phyloP scores from a whole-genome alignment of 2,797 vertebrate species.

The Dermochelys coriacea region DNA sequence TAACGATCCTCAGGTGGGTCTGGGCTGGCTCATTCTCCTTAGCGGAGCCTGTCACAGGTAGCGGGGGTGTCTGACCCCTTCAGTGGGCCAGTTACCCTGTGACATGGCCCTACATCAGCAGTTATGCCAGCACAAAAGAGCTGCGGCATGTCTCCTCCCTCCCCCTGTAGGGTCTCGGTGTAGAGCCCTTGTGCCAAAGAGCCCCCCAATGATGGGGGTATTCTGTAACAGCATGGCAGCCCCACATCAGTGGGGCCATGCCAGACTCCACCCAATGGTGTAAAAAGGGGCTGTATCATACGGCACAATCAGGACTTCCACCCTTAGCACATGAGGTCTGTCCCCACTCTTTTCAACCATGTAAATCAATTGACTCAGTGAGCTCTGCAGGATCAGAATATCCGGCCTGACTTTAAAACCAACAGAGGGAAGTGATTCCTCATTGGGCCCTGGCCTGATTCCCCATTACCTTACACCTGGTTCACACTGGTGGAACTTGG shows the following conservation, averaged over 20 bases:
- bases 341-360: background rate
- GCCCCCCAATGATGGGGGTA: background rate
- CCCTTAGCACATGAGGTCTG: background rate
- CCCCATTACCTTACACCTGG: background rate
- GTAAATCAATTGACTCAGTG: background rate
- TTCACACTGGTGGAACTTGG: background rate
- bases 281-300: background rate
- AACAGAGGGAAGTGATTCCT: background rate
- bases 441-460: background rate
- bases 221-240: background rate
- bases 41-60: no score
- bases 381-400: background rate
- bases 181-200: background rate
- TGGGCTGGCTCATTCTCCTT: no score
- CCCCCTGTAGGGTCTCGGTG: background rate
- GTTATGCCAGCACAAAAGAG: background rate
- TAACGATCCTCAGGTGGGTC: no score
- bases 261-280: background rate
- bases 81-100: no score
- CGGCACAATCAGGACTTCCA: background rate
- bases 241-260: fast-evolving
- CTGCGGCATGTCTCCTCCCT: fast-evolving
- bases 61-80: no score
- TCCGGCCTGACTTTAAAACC: background rate
- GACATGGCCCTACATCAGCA: background rate